Evolutionary conservation across 2,888 invertebrate genomes (phyloP), one percentile per base, ranked within the genome.

Genomic region (Pristionchus japonicus): DNA sequence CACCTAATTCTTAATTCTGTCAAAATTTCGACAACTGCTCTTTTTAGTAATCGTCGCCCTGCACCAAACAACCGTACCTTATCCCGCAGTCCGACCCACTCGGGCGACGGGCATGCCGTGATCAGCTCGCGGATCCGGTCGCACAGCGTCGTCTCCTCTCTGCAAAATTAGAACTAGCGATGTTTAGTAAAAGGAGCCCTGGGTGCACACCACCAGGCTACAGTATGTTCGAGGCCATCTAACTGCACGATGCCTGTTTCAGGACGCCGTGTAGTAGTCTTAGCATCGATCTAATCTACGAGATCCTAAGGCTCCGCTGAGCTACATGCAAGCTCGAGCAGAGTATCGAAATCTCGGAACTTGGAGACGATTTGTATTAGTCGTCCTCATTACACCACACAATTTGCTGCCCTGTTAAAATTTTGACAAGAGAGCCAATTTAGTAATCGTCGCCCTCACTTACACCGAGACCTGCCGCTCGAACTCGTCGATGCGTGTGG

Each of bases 401-500:
- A 43, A 43, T 47, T 27, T 17, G 7, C 27, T 23, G 27, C n/a
- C 43, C n/a, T 47, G 77, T 77, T 20, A 43, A 77, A 77, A 77
- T 77, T 27, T 77, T 47, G 47, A 77, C 77, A 77, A 27, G 20
- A 23, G 11, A 4, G 27, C 49, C 15, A 31, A 4, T 47, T 13
- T 52, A 34, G 82, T 83, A 52, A 11, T 31, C 52, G 82, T 83
- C 52, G 82, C 20, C 23, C 37, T 20, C 82, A 67, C 88, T 89
- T 64, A 90, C 90, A 77, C 64, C 7, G 61, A 86, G 23, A 90
- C 77, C 34, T 82, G 57, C 83, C 52, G 64, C 84, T 88, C 91
- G 80, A 93, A 88, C 74, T 90, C 82, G 23, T 92, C 90, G 49
- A 91, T 90, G 49, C 89, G 88, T 34, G 87, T 88, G 37, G 86